These are phyloP conservation scores for Germaria angustata DNA, from an alignment of 2,888 invertebrate species.

Conservation along the genomic window DNA sequence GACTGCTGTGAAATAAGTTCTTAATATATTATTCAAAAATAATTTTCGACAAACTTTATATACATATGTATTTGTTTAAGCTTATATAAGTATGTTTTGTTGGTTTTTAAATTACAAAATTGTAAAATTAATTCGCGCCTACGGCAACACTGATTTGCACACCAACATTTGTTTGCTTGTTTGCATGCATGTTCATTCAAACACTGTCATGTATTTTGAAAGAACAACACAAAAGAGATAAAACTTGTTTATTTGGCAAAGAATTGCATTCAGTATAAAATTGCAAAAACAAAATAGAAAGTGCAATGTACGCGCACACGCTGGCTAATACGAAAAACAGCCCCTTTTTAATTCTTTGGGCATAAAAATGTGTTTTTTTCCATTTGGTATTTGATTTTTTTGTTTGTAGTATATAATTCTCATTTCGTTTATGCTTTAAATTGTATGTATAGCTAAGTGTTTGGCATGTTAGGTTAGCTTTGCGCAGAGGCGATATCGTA, in stretches of 20 bases:
- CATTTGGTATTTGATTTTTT: not conserved
- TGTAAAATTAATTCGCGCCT: too few species aligned
- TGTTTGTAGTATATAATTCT: slow-evolving; percentile 69
- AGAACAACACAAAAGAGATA: not conserved
- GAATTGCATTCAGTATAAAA: not conserved
- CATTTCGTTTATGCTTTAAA: slow-evolving; percentile 65
- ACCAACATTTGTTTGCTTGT: not conserved
- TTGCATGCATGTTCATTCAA: not conserved
- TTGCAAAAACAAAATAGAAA: not conserved
- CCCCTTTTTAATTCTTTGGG: not conserved
- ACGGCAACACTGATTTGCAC: too few species aligned
- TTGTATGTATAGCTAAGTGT: slow-evolving; percentile 15
- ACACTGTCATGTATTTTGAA: not conserved
- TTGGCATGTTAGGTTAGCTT: slow-evolving; percentile 81
- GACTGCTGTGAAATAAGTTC: too few species aligned
- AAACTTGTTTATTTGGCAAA: not conserved
- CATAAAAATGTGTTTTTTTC: not conserved
- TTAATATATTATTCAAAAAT: too few species aligned
- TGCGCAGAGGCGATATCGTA: slow-evolving; percentile 96
- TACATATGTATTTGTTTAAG: too few species aligned
- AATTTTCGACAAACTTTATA: too few species aligned
- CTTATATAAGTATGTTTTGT: too few species aligned
- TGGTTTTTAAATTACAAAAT: too few species aligned
- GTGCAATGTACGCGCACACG: not conserved
- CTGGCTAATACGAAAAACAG: not conserved